These are phyloP conservation scores for Euphonia xanthogaster DNA, from an alignment of 2,797 vertebrate species.

Conservation along the genomic window DNA sequence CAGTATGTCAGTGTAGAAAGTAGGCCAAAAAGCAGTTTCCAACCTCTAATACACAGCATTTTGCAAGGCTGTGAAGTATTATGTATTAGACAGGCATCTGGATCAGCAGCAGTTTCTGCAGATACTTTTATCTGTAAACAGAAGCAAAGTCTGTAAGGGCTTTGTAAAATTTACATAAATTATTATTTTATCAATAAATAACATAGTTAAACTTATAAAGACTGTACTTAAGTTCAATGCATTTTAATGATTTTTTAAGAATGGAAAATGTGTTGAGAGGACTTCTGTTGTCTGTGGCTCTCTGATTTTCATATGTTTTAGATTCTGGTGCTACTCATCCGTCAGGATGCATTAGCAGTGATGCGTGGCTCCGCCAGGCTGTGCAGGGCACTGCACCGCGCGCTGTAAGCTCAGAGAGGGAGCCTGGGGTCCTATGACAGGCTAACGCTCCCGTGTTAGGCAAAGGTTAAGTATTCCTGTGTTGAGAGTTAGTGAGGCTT, in stretches of 20 bases:
- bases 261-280: neutral
- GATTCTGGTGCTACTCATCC: neutral
- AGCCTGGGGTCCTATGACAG: neutral
- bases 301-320: neutral
- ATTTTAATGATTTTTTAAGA: neutral
- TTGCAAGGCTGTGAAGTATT: slow-evolving; percentile 54
- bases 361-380: rapidly evolving
- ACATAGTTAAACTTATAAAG: neutral
- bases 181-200: neutral
- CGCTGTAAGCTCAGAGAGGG: neutral
- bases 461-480: slow-evolving; percentile 35
- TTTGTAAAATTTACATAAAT: slow-evolving; percentile 26
- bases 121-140: slow-evolving; percentile 60
- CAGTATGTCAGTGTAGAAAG: slow-evolving; percentile 47
- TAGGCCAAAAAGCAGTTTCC: slow-evolving; percentile 54
- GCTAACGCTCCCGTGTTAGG: neutral
- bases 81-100: slow-evolving; percentile 59
- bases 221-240: neutral
- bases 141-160: slow-evolving; percentile 11
- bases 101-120: slow-evolving; percentile 3
- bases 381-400: neutral
- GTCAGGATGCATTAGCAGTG: neutral
- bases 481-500: slow-evolving; percentile 54
- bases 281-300: neutral
- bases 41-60: slow-evolving; percentile 23